Percentiles rank a stretch among this genome's conserved stretches.
These are phyloP conservation scores for Holothuria glaberrima DNA, from an alignment of 35 echinoderm and acorn worm genomes.

Conservation along the genomic window DNA sequence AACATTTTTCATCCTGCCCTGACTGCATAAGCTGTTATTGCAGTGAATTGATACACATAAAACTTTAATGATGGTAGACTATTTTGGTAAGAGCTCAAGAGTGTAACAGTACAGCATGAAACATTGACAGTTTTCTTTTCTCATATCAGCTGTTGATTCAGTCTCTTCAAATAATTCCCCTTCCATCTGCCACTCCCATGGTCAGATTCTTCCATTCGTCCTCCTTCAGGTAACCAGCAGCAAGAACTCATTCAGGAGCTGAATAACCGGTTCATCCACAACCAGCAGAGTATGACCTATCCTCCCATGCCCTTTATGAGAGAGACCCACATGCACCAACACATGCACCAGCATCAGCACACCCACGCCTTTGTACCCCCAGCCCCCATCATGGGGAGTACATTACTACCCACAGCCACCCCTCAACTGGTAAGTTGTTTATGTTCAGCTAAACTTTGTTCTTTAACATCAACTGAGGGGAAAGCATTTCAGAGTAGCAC, in stretches of 20 bases:
- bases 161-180: too few species aligned
- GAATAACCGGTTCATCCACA: slow-evolving; percentile 89
- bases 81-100: too few species aligned
- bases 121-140: too few species aligned
- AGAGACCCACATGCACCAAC: slow-evolving; percentile 94
- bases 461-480: too few species aligned
- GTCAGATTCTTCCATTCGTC: not conserved
- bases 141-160: too few species aligned
- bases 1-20: too few species aligned
- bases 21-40: too few species aligned
- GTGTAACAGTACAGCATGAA: too few species aligned
- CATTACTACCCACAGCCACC: not conserved
- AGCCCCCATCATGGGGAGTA: slow-evolving; percentile 28
- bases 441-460: not conserved
- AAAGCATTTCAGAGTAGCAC: too few species aligned
- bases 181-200: not conserved
- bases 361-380: slow-evolving; percentile 76
- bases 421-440: slow-evolving; percentile 32
- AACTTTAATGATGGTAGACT: too few species aligned
- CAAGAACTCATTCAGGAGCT: slow-evolving; percentile 88
- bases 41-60: too few species aligned
- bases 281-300: slow-evolving; percentile 76
- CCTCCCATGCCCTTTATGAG: slow-evolving; percentile 78
- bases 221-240: slow-evolving; percentile 58
- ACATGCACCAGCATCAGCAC: slow-evolving; percentile 92